Conservation (phyloP, 1,140 invertebrate species). For the Oppia nitens region DNA sequence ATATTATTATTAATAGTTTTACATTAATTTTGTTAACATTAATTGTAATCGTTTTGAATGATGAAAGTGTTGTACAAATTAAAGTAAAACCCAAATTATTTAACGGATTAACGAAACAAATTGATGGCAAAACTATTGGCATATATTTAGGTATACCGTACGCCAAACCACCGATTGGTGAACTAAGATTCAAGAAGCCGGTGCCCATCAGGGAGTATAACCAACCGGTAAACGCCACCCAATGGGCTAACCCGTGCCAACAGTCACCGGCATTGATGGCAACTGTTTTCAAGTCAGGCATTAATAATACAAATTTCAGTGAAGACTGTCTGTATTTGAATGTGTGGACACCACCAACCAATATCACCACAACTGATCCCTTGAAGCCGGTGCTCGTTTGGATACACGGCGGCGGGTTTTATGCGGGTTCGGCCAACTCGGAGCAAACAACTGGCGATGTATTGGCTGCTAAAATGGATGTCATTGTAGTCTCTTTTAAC, state of each 20-base stretch:
- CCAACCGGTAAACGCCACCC: neutral
- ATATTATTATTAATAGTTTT: no score
- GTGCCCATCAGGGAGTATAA: neutral
- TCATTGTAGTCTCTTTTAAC: constrained; percentile 28
- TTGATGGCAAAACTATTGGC: constrained; percentile 38
- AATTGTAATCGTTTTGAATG: no score
- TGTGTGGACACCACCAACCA: constrained; percentile 30
- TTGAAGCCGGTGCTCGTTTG: constrained; percentile 25
- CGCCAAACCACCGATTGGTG: constrained; percentile 20
- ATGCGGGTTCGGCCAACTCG: constrained; percentile 47
- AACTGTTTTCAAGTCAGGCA: neutral
- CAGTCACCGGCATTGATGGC: neutral
- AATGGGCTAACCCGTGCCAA: neutral
- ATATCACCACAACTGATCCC: constrained; percentile 40
- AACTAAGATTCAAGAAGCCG: constrained; percentile 17
- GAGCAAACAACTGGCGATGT: constrained; percentile 39
- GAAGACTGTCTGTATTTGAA: constrained; percentile 33
- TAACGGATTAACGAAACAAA: neutral
- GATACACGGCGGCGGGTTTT: constrained; percentile 26
- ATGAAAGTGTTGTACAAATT: no score
- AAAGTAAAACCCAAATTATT: neutral
- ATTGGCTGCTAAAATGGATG: constrained; percentile 22
- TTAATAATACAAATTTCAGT: neutral
- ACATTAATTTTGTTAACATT: no score
- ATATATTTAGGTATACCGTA: constrained; percentile 26